phyloP scores from a whole-genome alignment of 2,888 invertebrate genomes.

The Ephialtes manifestator region DNA sequence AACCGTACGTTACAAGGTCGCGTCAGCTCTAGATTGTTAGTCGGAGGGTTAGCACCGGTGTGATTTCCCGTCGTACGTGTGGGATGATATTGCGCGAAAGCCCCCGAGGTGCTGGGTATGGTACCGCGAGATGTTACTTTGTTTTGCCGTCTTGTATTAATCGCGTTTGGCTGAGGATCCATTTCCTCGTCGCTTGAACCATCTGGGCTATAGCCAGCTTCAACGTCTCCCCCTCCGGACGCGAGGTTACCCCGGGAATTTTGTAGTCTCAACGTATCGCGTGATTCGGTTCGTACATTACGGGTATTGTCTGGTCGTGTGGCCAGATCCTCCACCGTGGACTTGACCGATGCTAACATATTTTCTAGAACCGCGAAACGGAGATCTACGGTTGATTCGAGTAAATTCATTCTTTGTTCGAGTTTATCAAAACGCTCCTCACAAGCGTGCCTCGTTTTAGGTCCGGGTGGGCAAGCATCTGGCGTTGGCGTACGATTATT shows the following conservation, averaged over 20 bases:
- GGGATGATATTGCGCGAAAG: not conserved
- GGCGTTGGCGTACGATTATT: too few relatives aligned
- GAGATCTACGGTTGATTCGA: too few relatives aligned
- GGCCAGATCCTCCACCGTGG: not conserved
- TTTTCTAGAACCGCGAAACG: too few relatives aligned
- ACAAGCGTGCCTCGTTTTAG: too few relatives aligned
- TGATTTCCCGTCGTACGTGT: too few relatives aligned
- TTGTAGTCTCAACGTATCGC: not conserved
- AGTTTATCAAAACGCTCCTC: too few relatives aligned
- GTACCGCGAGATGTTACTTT: not conserved
- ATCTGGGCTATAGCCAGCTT: not conserved
- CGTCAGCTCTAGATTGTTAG: not conserved
- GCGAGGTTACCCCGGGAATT: not conserved
- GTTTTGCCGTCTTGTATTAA: not conserved
- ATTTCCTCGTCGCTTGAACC: not conserved
- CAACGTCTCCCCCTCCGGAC: not conserved
- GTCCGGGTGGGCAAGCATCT: too few relatives aligned
- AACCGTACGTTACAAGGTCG: not conserved
- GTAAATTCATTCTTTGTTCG: too few relatives aligned
- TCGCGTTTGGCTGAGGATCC: not conserved
- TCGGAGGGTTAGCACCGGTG: not conserved
- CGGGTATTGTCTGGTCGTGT: not conserved
- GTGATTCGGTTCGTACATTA: not conserved
- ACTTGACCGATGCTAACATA: too few relatives aligned
- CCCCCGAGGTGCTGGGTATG: not conserved